phyloP scores from a whole-genome alignment of 2,797 vertebrate genomes.

The Molossus molossus region DNA sequence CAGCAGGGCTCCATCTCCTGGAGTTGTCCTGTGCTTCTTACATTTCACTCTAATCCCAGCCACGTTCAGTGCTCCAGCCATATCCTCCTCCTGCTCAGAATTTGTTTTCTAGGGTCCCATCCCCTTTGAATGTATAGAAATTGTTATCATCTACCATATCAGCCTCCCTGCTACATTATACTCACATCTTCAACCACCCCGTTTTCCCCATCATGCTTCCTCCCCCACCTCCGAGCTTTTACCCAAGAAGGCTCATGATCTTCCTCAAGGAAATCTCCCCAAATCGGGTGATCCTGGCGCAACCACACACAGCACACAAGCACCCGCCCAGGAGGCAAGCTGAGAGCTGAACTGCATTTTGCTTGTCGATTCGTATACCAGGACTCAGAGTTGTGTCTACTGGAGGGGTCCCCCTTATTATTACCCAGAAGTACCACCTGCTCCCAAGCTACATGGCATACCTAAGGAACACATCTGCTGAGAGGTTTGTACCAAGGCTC shows the following conservation, averaged over 20 bases:
- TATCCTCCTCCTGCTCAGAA: neutral
- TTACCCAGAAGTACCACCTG: neutral
- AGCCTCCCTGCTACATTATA: neutral
- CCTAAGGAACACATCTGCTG: neutral
- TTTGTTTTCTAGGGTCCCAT: neutral
- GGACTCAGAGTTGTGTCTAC: neutral
- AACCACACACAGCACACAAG: neutral
- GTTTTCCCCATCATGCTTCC: constrained; percentile 21
- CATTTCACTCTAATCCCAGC: neutral
- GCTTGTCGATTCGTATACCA: neutral
- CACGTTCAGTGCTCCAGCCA: neutral
- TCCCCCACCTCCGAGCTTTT: constrained; percentile 13
- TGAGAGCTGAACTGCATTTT: neutral
- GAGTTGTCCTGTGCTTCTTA: neutral
- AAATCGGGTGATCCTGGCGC: neutral
- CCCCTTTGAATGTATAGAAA: neutral
- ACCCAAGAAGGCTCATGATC: constrained; percentile 41
- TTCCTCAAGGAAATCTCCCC: constrained; percentile 43
- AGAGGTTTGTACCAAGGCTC: neutral
- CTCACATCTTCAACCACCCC: neutral
- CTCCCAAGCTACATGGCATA: neutral
- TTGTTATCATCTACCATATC: neutral
- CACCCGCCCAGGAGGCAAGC: neutral
- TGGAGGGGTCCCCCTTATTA: neutral
- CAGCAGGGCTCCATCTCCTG: neutral